phyloP scores from a whole-genome alignment of 2,113 vertebrate species.

The Amia ocellicauda region DNA sequence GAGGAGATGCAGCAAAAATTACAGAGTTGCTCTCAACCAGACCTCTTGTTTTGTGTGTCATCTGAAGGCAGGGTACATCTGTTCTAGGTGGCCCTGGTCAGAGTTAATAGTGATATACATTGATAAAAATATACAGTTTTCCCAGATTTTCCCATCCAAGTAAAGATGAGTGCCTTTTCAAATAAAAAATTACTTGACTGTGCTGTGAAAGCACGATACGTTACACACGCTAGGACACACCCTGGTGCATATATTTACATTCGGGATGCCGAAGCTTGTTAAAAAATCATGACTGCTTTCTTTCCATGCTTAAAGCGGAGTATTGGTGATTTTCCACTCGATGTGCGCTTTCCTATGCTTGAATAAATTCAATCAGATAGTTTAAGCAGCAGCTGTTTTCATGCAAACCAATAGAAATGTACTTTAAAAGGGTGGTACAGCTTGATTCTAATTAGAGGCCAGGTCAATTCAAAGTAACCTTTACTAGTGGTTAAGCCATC shows the following conservation, averaged over 20 bases:
- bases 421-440: background rate
- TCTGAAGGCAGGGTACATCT: too few relatives aligned
- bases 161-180: too few relatives aligned
- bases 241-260: slow-evolving; percentile 2
- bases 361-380: slow-evolving; percentile 46
- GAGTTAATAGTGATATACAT: too few relatives aligned
- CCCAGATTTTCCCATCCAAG: too few relatives aligned
- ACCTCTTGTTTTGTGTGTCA: too few relatives aligned
- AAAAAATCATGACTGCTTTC: slow-evolving; percentile 13
- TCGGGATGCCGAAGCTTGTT: slow-evolving; percentile 7
- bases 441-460: slow-evolving; percentile 5
- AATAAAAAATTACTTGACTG: too few relatives aligned
- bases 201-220: background rate
- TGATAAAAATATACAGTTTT: too few relatives aligned
- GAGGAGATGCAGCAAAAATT: too few relatives aligned
- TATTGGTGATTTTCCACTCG: slow-evolving; percentile 36
- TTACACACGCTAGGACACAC: background rate
- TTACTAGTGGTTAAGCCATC: background rate
- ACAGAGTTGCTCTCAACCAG: too few relatives aligned
- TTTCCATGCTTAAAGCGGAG: slow-evolving; percentile 15
- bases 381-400: slow-evolving; percentile 41
- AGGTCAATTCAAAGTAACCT: background rate
- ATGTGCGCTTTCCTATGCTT: slow-evolving; percentile 41
- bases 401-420: slow-evolving; percentile 11
- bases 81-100: too few relatives aligned